Evolutionary conservation across 2,113 vertebrate genomes (phyloP).

Genomic region (Campylomormyrus numenius): DNA sequence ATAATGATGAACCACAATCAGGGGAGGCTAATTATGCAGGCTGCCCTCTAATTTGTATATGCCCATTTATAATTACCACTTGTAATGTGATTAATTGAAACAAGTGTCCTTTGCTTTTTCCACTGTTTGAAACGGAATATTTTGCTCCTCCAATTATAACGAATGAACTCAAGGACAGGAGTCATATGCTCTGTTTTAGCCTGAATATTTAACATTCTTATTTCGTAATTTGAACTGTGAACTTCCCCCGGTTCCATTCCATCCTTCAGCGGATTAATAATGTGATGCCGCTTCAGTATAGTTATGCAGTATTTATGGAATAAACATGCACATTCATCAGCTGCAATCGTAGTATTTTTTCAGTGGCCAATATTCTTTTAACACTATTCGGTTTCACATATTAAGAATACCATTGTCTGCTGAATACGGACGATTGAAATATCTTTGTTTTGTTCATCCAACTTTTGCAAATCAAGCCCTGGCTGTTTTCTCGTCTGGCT

Average conservation of each 20-base stretch:
- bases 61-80: constrained; percentile 30
- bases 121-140: background rate
- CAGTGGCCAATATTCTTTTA: background rate
- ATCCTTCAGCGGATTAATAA: background rate
- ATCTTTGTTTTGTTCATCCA: background rate
- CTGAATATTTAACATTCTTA: background rate
- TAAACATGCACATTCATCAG: background rate
- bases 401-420: background rate
- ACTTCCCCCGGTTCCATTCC: background rate
- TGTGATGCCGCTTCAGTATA: background rate
- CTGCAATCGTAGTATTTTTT: background rate
- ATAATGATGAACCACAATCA: background rate
- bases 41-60: constrained; percentile 37
- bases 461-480: background rate
- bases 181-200: background rate
- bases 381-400: background rate
- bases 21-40: constrained; percentile 25
- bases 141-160: background rate
- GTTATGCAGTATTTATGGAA: background rate
- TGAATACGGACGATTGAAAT: background rate
- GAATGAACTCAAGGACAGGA: background rate
- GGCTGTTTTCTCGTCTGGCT: background rate
- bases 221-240: background rate
- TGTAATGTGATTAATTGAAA: constrained; percentile 41
- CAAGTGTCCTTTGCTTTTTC: constrained; percentile 25